Evolutionary conservation across 2,113 vertebrate genomes (phyloP).

Genomic region (Vombatus ursinus): DNA sequence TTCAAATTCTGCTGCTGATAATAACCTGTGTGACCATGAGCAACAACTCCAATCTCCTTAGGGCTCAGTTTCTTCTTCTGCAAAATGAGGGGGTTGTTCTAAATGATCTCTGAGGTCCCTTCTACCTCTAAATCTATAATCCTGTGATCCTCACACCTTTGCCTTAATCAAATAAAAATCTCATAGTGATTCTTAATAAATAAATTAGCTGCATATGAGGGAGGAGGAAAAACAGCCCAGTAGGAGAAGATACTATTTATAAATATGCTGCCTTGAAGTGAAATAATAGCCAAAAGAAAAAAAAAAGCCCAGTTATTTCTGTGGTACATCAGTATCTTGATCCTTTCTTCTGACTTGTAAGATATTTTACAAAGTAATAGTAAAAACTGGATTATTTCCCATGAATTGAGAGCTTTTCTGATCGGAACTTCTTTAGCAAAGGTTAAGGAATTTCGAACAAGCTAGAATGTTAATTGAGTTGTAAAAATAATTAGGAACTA

Average conservation of each 20-base stretch:
- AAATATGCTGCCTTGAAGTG: neutral
- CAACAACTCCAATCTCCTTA: neutral
- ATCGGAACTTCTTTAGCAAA: slow-evolving; percentile 47
- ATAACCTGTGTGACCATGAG: neutral
- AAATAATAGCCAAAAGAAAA: neutral
- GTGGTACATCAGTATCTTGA: neutral
- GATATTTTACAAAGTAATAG: slow-evolving; percentile 59
- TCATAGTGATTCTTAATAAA: neutral
- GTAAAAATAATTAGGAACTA: slow-evolving; percentile 66
- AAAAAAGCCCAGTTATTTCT: neutral
- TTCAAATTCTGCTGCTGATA: neutral
- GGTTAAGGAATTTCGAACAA: slow-evolving; percentile 55
- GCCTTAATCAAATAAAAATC: neutral
- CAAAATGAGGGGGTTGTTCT: neutral
- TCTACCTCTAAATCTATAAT: neutral
- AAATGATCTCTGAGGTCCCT: neutral
- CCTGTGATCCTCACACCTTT: neutral
- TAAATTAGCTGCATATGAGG: neutral
- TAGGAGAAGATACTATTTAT: neutral
- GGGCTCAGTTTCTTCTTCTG: neutral
- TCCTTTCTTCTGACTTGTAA: slow-evolving; percentile 20
- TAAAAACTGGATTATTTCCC: slow-evolving; percentile 61
- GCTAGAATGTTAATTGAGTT: slow-evolving; percentile 64
- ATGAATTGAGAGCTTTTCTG: neutral
- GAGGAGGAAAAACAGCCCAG: neutral